phyloP scores from a whole-genome alignment of 2,113 vertebrate genomes.

The Pseudorasbora parva region DNA sequence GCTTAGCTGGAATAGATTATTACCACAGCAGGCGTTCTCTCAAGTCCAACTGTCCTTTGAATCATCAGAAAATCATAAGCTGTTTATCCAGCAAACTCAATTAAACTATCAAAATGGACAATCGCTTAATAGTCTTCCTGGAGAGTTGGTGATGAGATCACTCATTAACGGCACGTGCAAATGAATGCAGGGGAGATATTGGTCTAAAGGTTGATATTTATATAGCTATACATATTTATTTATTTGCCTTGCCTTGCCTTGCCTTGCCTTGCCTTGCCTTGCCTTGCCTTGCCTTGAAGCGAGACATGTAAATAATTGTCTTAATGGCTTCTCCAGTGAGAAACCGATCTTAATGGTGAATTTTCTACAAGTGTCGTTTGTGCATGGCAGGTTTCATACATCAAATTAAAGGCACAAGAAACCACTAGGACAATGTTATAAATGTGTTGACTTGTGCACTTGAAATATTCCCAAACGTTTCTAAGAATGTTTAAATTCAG shows the following conservation, averaged over 20 bases:
- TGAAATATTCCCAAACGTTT: too few relatives aligned
- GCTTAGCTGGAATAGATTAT: constrained; percentile 28
- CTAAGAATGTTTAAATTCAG: too few relatives aligned
- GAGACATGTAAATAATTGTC: not conserved
- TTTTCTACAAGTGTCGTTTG: not conserved
- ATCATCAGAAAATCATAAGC: constrained; percentile 28
- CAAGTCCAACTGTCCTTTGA: constrained; percentile 4
- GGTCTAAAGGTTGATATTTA: not conserved
- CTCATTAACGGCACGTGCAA: constrained; percentile 40
- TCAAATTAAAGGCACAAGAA: not conserved
- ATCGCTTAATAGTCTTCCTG: constrained; percentile 18
- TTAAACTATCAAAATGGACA: constrained; percentile 45
- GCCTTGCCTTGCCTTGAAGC: too few relatives aligned
- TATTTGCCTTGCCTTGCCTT: too few relatives aligned
- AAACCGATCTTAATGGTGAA: not conserved
- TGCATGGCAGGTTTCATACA: not conserved
- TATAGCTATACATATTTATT: too few relatives aligned
- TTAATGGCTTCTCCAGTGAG: not conserved
- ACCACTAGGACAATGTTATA: too few relatives aligned
- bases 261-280: too few relatives aligned
- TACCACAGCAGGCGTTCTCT: constrained; percentile 8
- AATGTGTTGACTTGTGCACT: too few relatives aligned
- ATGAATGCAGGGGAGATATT: not conserved
- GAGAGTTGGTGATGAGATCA: constrained; percentile 40
- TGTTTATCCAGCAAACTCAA: constrained; percentile 53